Conservation (phyloP, 2,113 vertebrate genomes). For the Atractosteus spatula region DNA sequence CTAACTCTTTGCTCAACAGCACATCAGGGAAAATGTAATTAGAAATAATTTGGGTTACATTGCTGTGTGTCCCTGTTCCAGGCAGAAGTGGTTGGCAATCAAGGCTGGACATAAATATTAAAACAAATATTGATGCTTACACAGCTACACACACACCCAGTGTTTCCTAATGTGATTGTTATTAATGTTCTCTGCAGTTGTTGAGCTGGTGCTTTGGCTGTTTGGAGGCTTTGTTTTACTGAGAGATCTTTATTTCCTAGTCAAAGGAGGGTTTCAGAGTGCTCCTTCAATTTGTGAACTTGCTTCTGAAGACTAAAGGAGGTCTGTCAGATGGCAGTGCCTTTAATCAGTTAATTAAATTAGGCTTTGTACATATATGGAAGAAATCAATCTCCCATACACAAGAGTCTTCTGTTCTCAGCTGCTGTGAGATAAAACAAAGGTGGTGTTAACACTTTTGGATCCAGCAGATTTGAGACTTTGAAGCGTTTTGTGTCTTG, state of each 20-base stretch:
- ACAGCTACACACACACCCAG: neutral
- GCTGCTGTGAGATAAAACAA: too few relatives aligned
- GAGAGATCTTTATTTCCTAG: neutral
- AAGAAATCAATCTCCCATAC: conserved; percentile 4
- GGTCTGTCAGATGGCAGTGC: neutral
- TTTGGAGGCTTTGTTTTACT: neutral
- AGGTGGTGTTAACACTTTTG: neutral
- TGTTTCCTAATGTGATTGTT: neutral
- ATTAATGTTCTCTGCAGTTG: neutral
- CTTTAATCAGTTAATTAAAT: conserved; percentile 34
- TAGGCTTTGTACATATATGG: conserved; percentile 15
- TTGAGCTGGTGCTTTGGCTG: neutral
- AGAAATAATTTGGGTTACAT: conserved; percentile 28
- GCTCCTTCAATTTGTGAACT: neutral
- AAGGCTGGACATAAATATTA: neutral
- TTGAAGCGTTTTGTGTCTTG: neutral
- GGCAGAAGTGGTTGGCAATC: conserved; percentile 4
- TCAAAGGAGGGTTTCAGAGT: conserved; percentile 6
- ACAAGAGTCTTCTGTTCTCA: neutral
- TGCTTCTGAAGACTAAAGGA: neutral
- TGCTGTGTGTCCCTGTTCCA: neutral
- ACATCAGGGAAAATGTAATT: conserved; percentile 30
- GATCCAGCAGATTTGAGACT: neutral
- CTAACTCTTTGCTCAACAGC: conserved; percentile 28
- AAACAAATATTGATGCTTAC: neutral